Base-by-base conservation (phyloP, 2,797 vertebrate genomes). In the Myotis vivesi region DNA sequence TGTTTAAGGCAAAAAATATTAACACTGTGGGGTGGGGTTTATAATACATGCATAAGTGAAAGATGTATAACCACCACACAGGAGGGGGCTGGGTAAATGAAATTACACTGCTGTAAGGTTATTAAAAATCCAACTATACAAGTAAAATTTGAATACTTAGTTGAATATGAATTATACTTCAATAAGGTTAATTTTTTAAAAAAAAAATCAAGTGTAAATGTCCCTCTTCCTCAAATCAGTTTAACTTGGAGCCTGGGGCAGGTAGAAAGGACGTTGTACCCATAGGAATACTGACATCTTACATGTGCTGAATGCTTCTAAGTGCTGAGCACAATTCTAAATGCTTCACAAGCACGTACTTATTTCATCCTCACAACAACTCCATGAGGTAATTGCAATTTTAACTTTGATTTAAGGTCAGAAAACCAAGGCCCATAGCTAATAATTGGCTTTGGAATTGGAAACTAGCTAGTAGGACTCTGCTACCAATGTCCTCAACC, bases 1-100 rank as follows among this genome's bases (percentile, higher is more conserved):
- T 89, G 11, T 71, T 85, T 92, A 94, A 88, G 46, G 62, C 44
- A 25, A 75, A 93, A 89, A 51, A 46, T 25, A 69, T 57, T 57
- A 79, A 80, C 25, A 55, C 25, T 55, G 20, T 28, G 8, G 30
- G 22, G 28, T 46, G 20, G 28, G 57, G 38, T 66, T 85, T 51
- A 57, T 6, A 23, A 23, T 44, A 23, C 25, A 36, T 28, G 16
- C 33, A 2, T 64, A 51, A 51, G 25, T 28, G 66, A 86, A 87
- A 87, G 25, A 77, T 59, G 51, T 44, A 1, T 55, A 64, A 51
- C 4, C 41, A 41, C 82, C 53, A 77, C 15, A 53, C 5, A 75
- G 20, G 69, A 36, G 38, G 25, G n/a, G 28, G 17, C 33, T 23
- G n/a, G 16, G 22, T n/a, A 55, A 90, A 62, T n/a, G 30, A 44